phyloP scores from a whole-genome alignment of 2,797 vertebrate genomes.

The Aeoliscus strigatus region DNA sequence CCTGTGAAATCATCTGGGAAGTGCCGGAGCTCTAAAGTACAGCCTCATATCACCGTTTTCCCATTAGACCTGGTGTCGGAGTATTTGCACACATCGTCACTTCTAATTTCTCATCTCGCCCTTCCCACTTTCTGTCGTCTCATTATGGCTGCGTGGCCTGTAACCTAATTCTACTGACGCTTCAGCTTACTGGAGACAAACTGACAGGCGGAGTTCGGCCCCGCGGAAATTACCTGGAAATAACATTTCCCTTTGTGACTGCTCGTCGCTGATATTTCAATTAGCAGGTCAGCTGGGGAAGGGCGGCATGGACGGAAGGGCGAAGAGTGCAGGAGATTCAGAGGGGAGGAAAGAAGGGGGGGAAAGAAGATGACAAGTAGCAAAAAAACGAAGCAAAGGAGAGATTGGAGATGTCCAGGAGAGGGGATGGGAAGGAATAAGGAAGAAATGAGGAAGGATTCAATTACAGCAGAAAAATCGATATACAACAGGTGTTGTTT shows the following conservation, averaged over 20 bases:
- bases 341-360: too few species aligned
- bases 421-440: too few species aligned
- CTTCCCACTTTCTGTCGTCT: conserved; percentile 20
- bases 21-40: conserved; percentile 5
- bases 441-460: too few species aligned
- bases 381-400: too few species aligned
- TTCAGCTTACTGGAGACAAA: conserved; percentile 46
- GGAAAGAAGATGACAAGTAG: too few species aligned
- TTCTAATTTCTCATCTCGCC: conserved; percentile 35
- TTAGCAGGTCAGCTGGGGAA: conserved; percentile 51
- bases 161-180: conserved; percentile 61
- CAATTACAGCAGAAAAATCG: too few species aligned
- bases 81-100: conserved; percentile 52
- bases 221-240: conserved; percentile 60
- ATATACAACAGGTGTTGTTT: too few species aligned
- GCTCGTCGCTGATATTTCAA: conserved; percentile 73
- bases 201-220: conserved; percentile 30
- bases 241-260: conserved; percentile 67
- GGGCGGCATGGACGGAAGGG: conserved; percentile 20
- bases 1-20: conserved; percentile 13
- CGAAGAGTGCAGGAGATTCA: too few species aligned
- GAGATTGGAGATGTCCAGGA: too few species aligned
- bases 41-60: conserved; percentile 13
- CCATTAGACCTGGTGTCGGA: conserved; percentile 33
- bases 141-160: conserved; percentile 48